phyloP scores from a whole-genome alignment of 92 coral and sea anemone species.

The Diadumene lineata region DNA sequence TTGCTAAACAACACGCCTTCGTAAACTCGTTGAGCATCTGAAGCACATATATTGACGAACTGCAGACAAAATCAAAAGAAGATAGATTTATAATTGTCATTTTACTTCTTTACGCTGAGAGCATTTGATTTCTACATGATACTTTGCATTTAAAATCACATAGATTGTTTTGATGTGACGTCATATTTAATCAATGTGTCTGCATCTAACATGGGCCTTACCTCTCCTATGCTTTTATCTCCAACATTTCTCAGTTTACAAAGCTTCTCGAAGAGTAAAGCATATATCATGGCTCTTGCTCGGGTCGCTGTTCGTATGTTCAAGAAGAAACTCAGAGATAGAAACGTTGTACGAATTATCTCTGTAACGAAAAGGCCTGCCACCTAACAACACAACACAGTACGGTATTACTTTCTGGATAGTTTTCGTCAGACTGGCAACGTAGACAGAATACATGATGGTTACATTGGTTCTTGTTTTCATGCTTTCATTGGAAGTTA shows the following conservation, averaged over 20 bases:
- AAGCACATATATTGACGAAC: constrained; percentile 93
- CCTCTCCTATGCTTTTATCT: constrained; percentile 95
- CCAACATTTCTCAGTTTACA: constrained; percentile 83
- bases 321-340: constrained; percentile 75
- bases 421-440: no score
- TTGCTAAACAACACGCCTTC: constrained; percentile 73
- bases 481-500: no score
- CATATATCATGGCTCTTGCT: constrained; percentile 74
- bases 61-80: constrained; percentile 18
- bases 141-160: no score
- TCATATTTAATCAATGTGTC: no score
- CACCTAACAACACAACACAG: no score
- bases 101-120: no score
- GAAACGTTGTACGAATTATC: constrained; percentile 60
- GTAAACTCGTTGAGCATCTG: constrained; percentile 82
- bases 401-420: no score
- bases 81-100: no score
- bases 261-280: constrained; percentile 80
- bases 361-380: constrained; percentile 71
- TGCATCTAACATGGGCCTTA: constrained; percentile 1
- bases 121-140: no score
- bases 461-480: no score
- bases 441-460: no score
- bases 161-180: no score
- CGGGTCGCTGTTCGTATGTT: constrained; percentile 86